Evolutionary conservation across 2,888 invertebrate genomes (phyloP), one percentile per base, ranked within the genome.

Genomic region (Lepidonotus clava): DNA sequence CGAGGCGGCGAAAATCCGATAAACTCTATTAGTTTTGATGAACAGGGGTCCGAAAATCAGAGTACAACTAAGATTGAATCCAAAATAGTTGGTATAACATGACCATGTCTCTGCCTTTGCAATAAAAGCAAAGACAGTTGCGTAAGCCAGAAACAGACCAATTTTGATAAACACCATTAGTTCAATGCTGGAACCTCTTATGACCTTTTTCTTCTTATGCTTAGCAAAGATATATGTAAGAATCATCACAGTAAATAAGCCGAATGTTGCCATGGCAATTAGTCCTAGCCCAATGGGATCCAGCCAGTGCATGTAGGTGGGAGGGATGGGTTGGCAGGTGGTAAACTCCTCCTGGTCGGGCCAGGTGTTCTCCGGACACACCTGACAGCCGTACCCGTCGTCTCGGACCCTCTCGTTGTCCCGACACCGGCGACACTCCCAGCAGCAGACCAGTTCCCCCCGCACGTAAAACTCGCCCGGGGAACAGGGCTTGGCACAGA

Each of bases 1-100:
- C 14, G 89, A 90, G 11, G 88, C 83, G 21, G 77, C 84, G 86
- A 92, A 92, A 51, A 92, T 91, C 28, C 91, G 85, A 86, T 90
- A 91, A 51, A 91, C 89, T 1, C 91, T 85, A 66, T 89, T 88
- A 18, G 90, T 91, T 84, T 91, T 91, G 28, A 91, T 88, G 80
- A 88, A 56, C 34, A 89, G 76, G 14, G 89, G 88, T 6, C 56
- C 84, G 51, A 80, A 88, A 21, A 89, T 83, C 18, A 88, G 38
- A 66, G 61, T 85, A 77, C 85, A 56, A 67, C 67, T 66, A n/a
- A 86, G n/a, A 67, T 88, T 84, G 61, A 89, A 89, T 18, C 86
- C 88, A n/a, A 87, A 51, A 28, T 66, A 51, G 18, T 61, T 46
- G 11, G 71, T 34, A 61, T 61, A 36, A 71, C 89, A 88, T 18